Evolutionary conservation across 2,888 invertebrate species (phyloP).

Genomic region (Synanthedon formicaeformis): DNA sequence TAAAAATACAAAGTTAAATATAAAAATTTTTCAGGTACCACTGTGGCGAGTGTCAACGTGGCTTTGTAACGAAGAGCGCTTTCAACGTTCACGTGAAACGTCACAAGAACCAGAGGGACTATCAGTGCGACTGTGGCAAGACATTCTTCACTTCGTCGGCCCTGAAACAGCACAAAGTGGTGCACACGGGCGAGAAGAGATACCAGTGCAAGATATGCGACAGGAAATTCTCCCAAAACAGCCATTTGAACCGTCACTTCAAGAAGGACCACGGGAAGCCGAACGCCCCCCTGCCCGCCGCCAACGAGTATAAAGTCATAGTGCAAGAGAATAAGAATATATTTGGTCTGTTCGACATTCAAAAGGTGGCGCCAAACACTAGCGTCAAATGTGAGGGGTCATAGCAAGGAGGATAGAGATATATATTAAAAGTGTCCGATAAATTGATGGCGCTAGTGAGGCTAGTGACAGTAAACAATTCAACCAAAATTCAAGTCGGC

Average conservation of each 20-base stretch:
- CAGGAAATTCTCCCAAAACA: constrained; percentile 54
- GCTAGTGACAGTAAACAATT: too few species aligned
- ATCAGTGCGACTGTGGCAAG: constrained; percentile 59
- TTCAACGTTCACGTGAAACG: constrained; percentile 55
- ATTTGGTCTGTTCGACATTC: constrained; percentile 21
- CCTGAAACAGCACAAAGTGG: constrained; percentile 52
- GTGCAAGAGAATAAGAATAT: constrained; percentile 18
- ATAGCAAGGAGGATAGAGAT: too few species aligned
- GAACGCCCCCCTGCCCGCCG: constrained; percentile 38
- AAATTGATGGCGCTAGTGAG: too few species aligned
- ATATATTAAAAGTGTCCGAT: too few species aligned
- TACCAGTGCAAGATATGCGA: constrained; percentile 60
- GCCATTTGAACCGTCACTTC: constrained; percentile 54
- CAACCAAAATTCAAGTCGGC: too few species aligned
- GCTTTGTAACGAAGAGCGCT: constrained; percentile 55
- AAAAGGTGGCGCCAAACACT: constrained; percentile 5
- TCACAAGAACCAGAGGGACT: constrained; percentile 57
- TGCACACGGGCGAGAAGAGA: constrained; percentile 58
- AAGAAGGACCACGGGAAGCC: constrained; percentile 52
- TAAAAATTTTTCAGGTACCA: constrained; percentile 22
- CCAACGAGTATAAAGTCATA: constrained; percentile 38
- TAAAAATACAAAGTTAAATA: too few species aligned
- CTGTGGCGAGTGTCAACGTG: constrained; percentile 51
- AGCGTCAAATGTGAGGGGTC: constrained; percentile 32
- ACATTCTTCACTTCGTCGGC: constrained; percentile 59